A percentile compares a stretch with the other conserved stretches of the same genome.
Evolutionary conservation across 2,113 vertebrate genomes (phyloP).

Genomic region (Delphinus delphis): DNA sequence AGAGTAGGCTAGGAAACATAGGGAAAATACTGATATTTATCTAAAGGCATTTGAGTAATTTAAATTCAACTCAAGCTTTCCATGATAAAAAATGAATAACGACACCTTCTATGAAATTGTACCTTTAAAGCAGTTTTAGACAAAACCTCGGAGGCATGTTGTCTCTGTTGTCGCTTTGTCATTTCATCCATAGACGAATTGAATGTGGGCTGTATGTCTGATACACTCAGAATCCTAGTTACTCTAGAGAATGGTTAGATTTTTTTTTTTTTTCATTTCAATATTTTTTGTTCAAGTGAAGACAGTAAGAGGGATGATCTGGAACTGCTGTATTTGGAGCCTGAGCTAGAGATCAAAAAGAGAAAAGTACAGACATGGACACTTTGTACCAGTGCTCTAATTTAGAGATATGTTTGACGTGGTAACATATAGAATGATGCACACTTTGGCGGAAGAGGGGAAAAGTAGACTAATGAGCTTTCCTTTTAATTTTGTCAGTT

Average conservation of each 20-base stretch:
- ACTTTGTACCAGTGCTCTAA: neutral
- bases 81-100: slow-evolving; percentile 33
- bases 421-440: neutral
- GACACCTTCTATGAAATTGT: neutral
- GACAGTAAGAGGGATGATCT: neutral
- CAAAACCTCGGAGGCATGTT: neutral
- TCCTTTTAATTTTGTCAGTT: neutral
- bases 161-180: neutral
- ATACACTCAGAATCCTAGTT: neutral
- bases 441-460: neutral
- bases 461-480: neutral
- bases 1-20: neutral
- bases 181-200: neutral
- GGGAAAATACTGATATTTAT: neutral
- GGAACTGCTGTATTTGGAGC: neutral
- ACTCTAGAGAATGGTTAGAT: neutral
- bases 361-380: neutral
- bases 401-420: neutral
- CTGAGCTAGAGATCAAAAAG: neutral
- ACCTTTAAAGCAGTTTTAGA: neutral
- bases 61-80: neutral
- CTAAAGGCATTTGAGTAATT: neutral
- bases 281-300: neutral
- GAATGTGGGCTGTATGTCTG: neutral
- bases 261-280: neutral